Evolutionary conservation across 2,888 invertebrate species (phyloP).

Genomic region (Hydrotaea diabolus): DNA sequence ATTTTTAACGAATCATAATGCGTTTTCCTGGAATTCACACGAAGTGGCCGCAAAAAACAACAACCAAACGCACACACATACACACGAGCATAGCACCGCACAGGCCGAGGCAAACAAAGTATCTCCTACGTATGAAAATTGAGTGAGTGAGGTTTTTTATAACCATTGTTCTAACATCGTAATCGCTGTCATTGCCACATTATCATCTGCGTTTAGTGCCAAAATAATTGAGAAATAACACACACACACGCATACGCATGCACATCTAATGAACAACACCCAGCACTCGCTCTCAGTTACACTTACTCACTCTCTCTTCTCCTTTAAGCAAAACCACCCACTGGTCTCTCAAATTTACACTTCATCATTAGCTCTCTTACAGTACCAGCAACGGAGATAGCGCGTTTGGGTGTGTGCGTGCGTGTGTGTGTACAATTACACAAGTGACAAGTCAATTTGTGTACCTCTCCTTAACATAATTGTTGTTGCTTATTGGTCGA

Average conservation of each 20-base stretch:
- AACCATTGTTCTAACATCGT: slow-evolving; percentile 76
- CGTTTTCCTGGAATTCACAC: slow-evolving; percentile 34
- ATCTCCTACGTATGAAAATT: slow-evolving; percentile 33
- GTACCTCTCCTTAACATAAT: slow-evolving; percentile 61
- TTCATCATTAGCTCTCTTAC: slow-evolving; percentile 19
- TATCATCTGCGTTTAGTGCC: slow-evolving; percentile 72
- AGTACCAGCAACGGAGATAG: neutral
- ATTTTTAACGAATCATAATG: slow-evolving; percentile 37
- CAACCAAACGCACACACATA: neutral
- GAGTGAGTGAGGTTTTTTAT: slow-evolving; percentile 63
- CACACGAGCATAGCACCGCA: neutral
- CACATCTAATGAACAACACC: neutral
- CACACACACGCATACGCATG: neutral
- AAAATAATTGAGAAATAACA: slow-evolving; percentile 64
- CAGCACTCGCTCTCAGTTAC: slow-evolving; percentile 16
- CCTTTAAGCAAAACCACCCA: slow-evolving; percentile 41
- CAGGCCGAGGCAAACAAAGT: slow-evolving; percentile 14
- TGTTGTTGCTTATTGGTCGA: slow-evolving; percentile 58
- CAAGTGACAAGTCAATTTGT: slow-evolving; percentile 40
- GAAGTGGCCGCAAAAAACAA: neutral
- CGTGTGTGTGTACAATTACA: slow-evolving; percentile 21
- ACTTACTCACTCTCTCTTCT: slow-evolving; percentile 16
- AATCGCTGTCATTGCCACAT: slow-evolving; percentile 79
- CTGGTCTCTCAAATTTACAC: slow-evolving; percentile 51
- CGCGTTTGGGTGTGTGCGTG: too few species aligned